Evolutionary conservation across 2,888 invertebrate species (phyloP).

Genomic region (Machimus rusticus): DNA sequence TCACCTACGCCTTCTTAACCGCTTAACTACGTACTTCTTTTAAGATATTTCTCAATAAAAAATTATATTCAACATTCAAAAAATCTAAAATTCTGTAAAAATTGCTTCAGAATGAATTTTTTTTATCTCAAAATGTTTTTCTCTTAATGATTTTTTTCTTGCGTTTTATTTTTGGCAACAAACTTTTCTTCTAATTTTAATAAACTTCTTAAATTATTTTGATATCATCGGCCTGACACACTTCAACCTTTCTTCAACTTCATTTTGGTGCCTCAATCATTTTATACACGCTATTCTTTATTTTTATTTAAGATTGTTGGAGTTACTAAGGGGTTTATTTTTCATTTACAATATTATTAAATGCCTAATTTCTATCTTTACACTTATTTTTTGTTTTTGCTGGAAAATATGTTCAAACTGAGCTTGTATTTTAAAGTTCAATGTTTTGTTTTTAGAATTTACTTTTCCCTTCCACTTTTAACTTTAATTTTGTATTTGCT

Average conservation of each 20-base stretch:
- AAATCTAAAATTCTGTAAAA: constrained; percentile 27
- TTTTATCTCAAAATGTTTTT: constrained; percentile 5
- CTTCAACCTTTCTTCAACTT: background rate
- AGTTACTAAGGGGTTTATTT: constrained; percentile 18
- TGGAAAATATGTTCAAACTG: background rate
- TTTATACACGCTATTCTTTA: background rate
- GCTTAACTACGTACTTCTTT: constrained; percentile 2
- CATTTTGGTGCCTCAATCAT: background rate
- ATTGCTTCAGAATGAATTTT: constrained; percentile 30
- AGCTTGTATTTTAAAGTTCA: background rate
- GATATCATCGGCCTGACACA: background rate
- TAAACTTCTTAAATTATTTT: background rate
- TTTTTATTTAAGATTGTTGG: background rate
- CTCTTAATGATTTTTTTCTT: background rate
- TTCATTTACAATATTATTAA: constrained; percentile 17
- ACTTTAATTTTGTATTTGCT: background rate
- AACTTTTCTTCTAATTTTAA: constrained; percentile 20
- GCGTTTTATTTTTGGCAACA: constrained; percentile 18
- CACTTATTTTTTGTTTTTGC: background rate
- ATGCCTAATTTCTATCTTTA: background rate
- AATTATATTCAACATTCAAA: constrained; percentile 21
- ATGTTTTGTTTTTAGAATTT: background rate
- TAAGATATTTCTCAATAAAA: background rate
- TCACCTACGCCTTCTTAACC: background rate
- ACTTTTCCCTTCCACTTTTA: background rate